Percentiles rank a stretch among this genome's conserved stretches.
phyloP scores from a whole-genome alignment of 1,140 invertebrate genomes.

The Drosophila aff. region DNA sequence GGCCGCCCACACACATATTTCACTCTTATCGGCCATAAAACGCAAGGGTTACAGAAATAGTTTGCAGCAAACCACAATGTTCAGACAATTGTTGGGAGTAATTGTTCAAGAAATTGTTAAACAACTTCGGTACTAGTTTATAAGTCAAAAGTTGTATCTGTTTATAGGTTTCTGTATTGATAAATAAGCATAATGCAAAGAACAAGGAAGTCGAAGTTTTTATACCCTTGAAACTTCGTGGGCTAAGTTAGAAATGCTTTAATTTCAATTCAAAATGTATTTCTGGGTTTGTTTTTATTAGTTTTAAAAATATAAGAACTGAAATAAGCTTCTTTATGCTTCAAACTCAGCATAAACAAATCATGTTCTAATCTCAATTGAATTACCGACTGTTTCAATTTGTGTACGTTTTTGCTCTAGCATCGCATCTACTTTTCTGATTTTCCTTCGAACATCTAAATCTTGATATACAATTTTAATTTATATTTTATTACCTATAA shows the following conservation, averaged over 20 bases:
- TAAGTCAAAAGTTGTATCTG: no score
- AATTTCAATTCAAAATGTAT: background rate
- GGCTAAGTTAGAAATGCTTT: background rate
- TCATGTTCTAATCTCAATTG: background rate
- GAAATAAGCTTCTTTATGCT: background rate
- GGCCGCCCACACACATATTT: slow-evolving; percentile 4
- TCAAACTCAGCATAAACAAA: background rate
- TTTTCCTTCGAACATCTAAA: background rate
- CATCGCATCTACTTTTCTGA: background rate
- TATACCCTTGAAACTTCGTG: background rate
- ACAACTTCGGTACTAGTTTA: no score
- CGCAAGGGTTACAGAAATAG: background rate
- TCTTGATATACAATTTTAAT: no score
- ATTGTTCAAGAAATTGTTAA: no score
- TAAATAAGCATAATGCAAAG: background rate
- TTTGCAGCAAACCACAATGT: background rate
- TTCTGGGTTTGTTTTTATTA: background rate
- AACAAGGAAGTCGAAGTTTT: background rate
- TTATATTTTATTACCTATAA: background rate
- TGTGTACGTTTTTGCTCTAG: background rate
- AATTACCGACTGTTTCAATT: background rate
- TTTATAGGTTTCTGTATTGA: background rate
- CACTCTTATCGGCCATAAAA: background rate
- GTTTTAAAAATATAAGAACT: background rate
- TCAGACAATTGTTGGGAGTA: background rate